Conservation (phyloP, 2,113 vertebrate species). For the Patagioenas fasciata region DNA sequence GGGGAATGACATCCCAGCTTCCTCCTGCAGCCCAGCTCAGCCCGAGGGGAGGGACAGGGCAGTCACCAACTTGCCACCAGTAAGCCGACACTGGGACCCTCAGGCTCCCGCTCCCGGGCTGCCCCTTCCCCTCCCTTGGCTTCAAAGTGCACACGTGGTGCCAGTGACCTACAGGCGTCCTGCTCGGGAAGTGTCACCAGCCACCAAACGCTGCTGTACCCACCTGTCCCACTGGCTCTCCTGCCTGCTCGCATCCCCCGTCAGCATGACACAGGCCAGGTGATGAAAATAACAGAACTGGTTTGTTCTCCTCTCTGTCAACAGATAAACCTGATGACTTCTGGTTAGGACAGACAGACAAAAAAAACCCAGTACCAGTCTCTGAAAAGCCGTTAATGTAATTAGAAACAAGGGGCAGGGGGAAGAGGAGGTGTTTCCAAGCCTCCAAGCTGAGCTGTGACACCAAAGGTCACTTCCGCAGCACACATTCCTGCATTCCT, state of each 20-base stretch:
- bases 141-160: neutral
- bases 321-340: neutral
- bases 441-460: neutral
- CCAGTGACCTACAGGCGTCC: neutral
- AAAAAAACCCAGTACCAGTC: neutral
- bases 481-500: neutral
- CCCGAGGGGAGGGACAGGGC: neutral
- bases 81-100: fast-evolving
- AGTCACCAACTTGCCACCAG: fast-evolving
- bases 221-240: neutral
- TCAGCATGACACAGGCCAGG: neutral
- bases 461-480: neutral
- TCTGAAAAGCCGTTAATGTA: neutral
- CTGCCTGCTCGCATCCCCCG: neutral
- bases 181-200: neutral
- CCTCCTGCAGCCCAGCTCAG: neutral
- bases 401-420: neutral
- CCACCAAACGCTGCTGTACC: fast-evolving
- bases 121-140: neutral
- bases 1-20: conserved; percentile 1
- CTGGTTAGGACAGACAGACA: neutral
- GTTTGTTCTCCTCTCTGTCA: neutral
- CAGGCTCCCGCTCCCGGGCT: neutral
- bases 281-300: neutral
- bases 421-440: neutral